Conservation (phyloP, 2,113 vertebrate genomes). For the Rhagologus leucostigma region DNA sequence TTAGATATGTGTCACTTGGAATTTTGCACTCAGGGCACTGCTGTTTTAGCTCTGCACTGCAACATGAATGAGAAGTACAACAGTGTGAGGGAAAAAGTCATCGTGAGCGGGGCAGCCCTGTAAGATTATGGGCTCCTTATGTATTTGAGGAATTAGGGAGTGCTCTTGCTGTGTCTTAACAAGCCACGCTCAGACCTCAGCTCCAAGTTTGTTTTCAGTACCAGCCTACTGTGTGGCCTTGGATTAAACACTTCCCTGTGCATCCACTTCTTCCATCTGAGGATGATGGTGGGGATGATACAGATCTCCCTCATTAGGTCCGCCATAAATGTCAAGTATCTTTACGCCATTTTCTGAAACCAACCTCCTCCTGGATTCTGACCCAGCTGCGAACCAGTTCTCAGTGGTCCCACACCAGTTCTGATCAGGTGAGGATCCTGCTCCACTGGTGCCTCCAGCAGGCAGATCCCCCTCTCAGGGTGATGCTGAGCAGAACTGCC, state of each 20-base stretch:
- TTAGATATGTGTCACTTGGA: neutral
- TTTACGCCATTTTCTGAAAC: neutral
- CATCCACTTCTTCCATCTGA: neutral
- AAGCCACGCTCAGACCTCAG: neutral
- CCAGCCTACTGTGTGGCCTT: neutral
- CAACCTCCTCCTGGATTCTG: neutral
- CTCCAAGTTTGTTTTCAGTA: neutral
- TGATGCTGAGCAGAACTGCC: neutral
- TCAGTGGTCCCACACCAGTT: neutral
- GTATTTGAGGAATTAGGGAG: neutral
- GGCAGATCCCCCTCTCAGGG: neutral
- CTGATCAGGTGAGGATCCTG: neutral
- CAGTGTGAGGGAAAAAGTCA: fast-evolving
- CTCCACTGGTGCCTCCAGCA: neutral
- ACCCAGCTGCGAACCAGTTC: neutral
- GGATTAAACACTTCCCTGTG: neutral
- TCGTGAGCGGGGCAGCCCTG: neutral
- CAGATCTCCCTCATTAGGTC: neutral
- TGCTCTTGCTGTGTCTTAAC: neutral
- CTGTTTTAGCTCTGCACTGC: neutral
- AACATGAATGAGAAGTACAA: neutral
- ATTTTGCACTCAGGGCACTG: neutral
- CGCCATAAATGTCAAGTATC: neutral
- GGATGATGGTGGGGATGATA: neutral
- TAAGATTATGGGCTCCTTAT: neutral